Conservation (phyloP, 2,113 vertebrate genomes). For the Poecilia latipinna region DNA sequence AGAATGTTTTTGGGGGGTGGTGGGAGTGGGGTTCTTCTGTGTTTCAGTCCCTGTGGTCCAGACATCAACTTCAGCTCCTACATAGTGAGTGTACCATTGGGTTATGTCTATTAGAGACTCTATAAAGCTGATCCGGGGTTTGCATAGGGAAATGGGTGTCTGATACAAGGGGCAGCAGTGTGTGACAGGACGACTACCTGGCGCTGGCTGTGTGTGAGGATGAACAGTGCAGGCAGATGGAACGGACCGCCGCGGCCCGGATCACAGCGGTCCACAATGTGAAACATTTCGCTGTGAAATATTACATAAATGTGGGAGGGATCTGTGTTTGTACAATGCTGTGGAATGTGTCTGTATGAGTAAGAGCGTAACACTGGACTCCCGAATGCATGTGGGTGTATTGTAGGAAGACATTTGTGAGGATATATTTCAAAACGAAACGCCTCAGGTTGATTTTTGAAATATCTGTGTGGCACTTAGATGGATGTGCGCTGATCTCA, state of each 20-base stretch:
- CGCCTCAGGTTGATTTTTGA: conserved; percentile 4
- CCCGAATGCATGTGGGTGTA: conserved; percentile 10
- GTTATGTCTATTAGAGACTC: conserved; percentile 26
- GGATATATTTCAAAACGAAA: conserved; percentile 29
- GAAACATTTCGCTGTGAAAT: conserved; percentile 12
- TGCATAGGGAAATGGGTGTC: conserved; percentile 50
- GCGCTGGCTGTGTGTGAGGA: conserved; percentile 49
- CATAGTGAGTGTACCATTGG: conserved; percentile 35
- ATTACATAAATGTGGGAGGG: conserved; percentile 1
- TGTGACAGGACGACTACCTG: conserved; percentile 70
- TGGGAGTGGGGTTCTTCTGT: not conserved
- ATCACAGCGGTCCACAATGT: conserved; percentile 32
- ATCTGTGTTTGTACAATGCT: not conserved
- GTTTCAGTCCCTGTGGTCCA: conserved; percentile 44
- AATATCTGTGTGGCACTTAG: not conserved
- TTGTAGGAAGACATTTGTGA: not conserved
- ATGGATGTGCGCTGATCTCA: not conserved
- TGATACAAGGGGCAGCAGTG: conserved; percentile 67
- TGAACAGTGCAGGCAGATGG: conserved; percentile 80
- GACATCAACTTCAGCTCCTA: conserved; percentile 18
- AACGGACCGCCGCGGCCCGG: conserved; percentile 60
- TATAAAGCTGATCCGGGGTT: conserved; percentile 3
- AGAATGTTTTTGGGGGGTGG: conserved; percentile 8
- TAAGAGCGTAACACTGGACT: conserved; percentile 18
- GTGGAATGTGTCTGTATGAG: conserved; percentile 34